Percentiles rank a stretch among this genome's conserved stretches.
Evolutionary conservation across 2,113 vertebrate genomes (phyloP).

Genomic region (Gavialis gangeticus): DNA sequence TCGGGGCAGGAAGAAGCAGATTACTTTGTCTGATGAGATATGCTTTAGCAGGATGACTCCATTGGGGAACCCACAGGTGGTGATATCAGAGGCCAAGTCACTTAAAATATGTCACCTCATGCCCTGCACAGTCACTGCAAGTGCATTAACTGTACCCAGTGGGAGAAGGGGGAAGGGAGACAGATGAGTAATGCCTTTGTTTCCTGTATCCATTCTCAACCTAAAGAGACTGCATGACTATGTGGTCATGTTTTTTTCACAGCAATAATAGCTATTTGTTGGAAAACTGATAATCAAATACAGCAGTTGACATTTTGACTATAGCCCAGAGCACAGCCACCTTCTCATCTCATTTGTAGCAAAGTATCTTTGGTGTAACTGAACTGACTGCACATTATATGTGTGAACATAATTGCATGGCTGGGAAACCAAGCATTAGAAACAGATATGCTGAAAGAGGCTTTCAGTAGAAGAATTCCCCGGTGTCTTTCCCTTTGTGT

Average conservation of each 20-base stretch:
- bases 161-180: constrained; percentile 12
- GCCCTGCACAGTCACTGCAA: neutral
- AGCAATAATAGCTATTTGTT: neutral
- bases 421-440: neutral
- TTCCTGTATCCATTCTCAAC: neutral
- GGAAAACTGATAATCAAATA: neutral
- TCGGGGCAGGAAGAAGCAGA: neutral
- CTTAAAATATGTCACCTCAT: constrained; percentile 37
- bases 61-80: constrained; percentile 10
- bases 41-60: constrained; percentile 4
- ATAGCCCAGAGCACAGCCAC: accelerated
- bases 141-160: constrained; percentile 43
- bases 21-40: constrained; percentile 41
- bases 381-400: neutral
- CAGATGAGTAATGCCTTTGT: neutral
- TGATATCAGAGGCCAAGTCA: constrained; percentile 26
- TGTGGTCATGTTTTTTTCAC: accelerated
- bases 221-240: neutral
- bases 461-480: neutral
- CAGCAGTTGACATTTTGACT: neutral
- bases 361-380: neutral
- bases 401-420: neutral
- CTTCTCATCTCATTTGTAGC: neutral
- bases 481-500: neutral
- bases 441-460: neutral